phyloP scores from a whole-genome alignment of 2,113 vertebrate species.

The Columba livia region DNA sequence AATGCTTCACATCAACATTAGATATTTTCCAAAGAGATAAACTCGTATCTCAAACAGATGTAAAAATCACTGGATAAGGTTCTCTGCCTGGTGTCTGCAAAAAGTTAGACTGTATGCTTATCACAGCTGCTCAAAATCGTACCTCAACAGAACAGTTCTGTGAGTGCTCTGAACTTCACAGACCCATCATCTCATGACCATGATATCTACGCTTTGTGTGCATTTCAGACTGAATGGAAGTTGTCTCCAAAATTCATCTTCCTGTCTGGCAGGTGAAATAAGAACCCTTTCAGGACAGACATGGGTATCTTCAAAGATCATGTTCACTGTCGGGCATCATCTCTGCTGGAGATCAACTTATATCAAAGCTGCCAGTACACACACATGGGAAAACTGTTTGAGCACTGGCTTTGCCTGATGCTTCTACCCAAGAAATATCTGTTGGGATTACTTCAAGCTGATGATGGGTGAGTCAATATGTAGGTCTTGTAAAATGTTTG shows the following conservation, averaged over 20 bases:
- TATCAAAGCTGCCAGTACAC: background rate
- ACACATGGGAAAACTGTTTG: background rate
- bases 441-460: background rate
- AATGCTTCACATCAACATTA: slow-evolving; percentile 47
- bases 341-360: background rate
- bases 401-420: background rate
- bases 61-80: slow-evolving; percentile 20
- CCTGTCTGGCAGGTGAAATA: background rate
- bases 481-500: background rate
- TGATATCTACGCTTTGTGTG: rapidly evolving
- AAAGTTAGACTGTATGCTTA: slow-evolving; percentile 6
- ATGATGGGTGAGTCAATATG: background rate
- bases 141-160: background rate
- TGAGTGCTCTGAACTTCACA: background rate
- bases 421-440: background rate
- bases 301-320: background rate
- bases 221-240: background rate
- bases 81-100: background rate
- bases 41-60: slow-evolving; percentile 2
- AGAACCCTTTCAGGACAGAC: background rate
- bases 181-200: background rate
- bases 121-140: background rate
- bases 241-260: background rate
- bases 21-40: slow-evolving; percentile 47
- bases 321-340: background rate